phyloP scores from a whole-genome alignment of 2,113 vertebrate species.

The Istiophorus platypterus region DNA sequence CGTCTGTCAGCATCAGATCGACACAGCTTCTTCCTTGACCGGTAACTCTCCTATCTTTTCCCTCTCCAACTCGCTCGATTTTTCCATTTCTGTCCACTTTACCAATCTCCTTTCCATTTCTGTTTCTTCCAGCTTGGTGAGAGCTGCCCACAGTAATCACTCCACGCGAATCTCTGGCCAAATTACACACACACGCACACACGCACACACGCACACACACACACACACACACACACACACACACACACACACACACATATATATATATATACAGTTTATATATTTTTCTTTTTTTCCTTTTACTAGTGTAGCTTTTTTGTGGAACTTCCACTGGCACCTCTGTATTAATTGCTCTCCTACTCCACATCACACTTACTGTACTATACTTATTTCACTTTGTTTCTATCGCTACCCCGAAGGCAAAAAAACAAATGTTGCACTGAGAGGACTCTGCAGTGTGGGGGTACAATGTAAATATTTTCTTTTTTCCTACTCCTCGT shows the following conservation, averaged over 20 bases:
- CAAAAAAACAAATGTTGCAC: conserved; percentile 3
- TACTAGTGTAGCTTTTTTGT: not conserved
- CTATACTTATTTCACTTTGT: conserved; percentile 1
- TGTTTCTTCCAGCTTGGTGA: not conserved
- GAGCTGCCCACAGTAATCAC: conserved; percentile 14
- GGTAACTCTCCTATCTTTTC: not conserved
- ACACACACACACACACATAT: too few relatives aligned
- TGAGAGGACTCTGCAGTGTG: not conserved
- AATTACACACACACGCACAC: too few relatives aligned
- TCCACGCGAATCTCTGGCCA: conserved; percentile 1
- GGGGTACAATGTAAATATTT: conserved; percentile 1
- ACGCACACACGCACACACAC: too few relatives aligned
- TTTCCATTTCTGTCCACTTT: conserved; percentile 4
- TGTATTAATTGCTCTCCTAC: conserved; percentile 16
- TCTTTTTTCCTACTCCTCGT: not conserved
- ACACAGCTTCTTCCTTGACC: conserved; percentile 22
- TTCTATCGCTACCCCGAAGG: conserved; percentile 13
- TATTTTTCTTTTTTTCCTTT: not conserved
- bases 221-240: too few relatives aligned
- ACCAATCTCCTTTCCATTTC: not conserved
- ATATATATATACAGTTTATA: too few relatives aligned
- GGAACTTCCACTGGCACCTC: conserved; percentile 27
- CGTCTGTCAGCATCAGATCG: conserved; percentile 62
- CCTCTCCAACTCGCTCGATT: not conserved
- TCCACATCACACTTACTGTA: conserved; percentile 1